Percentiles rank a stretch among this genome's conserved stretches.
Evolutionary conservation across 2,797 vertebrate species (phyloP).

Genomic region (Lindbergichthys nudifrons): DNA sequence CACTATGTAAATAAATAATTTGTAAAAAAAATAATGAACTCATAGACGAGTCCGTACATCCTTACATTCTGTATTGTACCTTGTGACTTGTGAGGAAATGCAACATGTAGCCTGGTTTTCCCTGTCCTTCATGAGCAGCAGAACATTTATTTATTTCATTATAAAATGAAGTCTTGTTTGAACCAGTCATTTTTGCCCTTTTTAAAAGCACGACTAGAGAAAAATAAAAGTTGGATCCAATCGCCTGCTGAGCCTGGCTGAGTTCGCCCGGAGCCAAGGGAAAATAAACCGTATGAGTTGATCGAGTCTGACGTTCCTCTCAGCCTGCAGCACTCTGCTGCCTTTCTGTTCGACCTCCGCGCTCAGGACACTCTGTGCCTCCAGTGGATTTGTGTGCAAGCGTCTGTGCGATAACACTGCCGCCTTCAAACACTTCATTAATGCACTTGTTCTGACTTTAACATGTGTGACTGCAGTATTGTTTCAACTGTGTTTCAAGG

Average conservation of each 20-base stretch:
- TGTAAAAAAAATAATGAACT: not conserved
- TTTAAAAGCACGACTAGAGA: slow-evolving; percentile 49
- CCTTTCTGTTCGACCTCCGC: slow-evolving; percentile 75
- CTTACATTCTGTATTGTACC: not conserved
- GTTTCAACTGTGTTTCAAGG: slow-evolving; percentile 3
- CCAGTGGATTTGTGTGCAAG: slow-evolving; percentile 19
- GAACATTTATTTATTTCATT: slow-evolving; percentile 14
- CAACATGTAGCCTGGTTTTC: no score
- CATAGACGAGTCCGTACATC: not conserved
- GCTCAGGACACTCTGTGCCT: slow-evolving; percentile 66
- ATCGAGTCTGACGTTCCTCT: slow-evolving; percentile 78
- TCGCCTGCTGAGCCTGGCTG: slow-evolving; percentile 74
- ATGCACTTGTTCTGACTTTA: slow-evolving; percentile 4
- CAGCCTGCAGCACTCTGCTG: slow-evolving; percentile 74
- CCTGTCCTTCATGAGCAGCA: not conserved
- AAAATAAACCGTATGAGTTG: slow-evolving; percentile 78
- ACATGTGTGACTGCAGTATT: slow-evolving; percentile 14
- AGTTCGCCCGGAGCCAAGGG: slow-evolving; percentile 69
- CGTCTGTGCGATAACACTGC: slow-evolving; percentile 51
- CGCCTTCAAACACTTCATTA: slow-evolving; percentile 10
- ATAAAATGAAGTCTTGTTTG: slow-evolving; percentile 30
- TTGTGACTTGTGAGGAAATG: not conserved
- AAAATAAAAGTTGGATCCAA: slow-evolving; percentile 59
- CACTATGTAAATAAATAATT: not conserved
- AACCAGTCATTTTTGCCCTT: slow-evolving; percentile 57